Base-by-base conservation (phyloP, 2,797 vertebrate species). In the Rhynchonycteris naso region DNA sequence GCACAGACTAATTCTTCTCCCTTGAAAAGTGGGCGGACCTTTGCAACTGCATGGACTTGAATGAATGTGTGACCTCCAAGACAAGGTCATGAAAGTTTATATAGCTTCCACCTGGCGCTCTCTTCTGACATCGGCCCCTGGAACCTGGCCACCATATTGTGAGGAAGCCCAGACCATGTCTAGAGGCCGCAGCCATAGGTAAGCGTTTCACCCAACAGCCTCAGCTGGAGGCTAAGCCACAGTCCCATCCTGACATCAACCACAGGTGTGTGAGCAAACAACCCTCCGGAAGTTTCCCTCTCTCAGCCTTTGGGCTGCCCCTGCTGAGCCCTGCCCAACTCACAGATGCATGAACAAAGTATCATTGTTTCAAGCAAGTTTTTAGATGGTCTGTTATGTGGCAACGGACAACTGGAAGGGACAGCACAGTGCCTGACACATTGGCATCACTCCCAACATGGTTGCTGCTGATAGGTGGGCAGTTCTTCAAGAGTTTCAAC, bases 1-100 rank as follows among this genome's bases (percentile, higher is more conserved):
- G 18, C 1, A 43, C 5, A 1, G 52, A 22, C 35, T 21, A 18
- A 28, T 66, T 24, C 18, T 43, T n/a, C 10, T 28, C 22, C 43
- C 59, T 58, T 19, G 2, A 56, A 38, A 50, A 43, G 22, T 4
- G 11, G 52, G 61, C 12, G 5, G 22, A 13, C 33, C 80, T 91
- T 61, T 12, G 74, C 52, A 18, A 30, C 12, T 14, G 8, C 50
- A 0, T 0, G 0, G 65, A 13, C n/a, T 30, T 13, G 19, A 54
- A 22, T 0, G 56, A 65, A 38, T 1, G 1, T 0, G 0, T 4
- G 33, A 7, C 35, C 26, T 74, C 78, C 5, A 4, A 24, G n/a
- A 21, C 0, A 1, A 61, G 7, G 59, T 43, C 52, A 0, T 1
- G n/a, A 54, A 56, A 61, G 52, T 26, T 22, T 4, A 1, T 2